Evolutionary conservation across 2,113 vertebrate genomes (phyloP), one percentile per base, ranked within the genome.

Genomic region (Urocynchramus pylzowi): DNA sequence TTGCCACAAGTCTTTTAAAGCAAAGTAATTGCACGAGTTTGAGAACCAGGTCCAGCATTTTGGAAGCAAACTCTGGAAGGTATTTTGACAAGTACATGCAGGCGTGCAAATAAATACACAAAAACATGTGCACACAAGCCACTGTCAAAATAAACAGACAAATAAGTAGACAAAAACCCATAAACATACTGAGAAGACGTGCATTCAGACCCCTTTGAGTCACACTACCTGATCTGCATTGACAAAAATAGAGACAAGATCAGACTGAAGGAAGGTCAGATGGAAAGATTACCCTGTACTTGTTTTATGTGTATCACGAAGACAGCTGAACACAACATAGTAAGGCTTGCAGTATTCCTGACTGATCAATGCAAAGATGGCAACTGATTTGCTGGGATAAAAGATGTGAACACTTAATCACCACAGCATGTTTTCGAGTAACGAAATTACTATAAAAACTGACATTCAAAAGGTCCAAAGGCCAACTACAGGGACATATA

Each of bases 401-500:
- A 94, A 94, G 91, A 96, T 96, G 93, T 82, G 69, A 97, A 97
- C 93, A 94, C 53, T 96, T 83, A 96, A 89, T 82, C 84, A 96
- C 84, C 96, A 96, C 14, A 2, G 93, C 79, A 97, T 93, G 80
- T 96, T 97, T 96, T 96, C 84, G 90, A 95, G 84, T 95, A 96
- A 97, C 30, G 0, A 96, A 91, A 90, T 90, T 95, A 93, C 67
- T 96, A 42, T 93, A 97, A 94, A 94, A 90, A 96, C 75, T 93
- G 84, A 96, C 96, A 96, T 95, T 94, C 82, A 97, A 73, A 96
- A 94, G 75, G 78, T 94, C 96, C 89, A 87, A 96, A 91, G 90
- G 89, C 94, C 94, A 97, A 93, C 94, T 95, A 96, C 95, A 95
- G 95, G 96, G 91, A 94, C 89, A 96, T 91, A 59, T 93, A 94